A percentile compares a stretch with the other conserved stretches of the same genome.
phyloP scores from a whole-genome alignment of 2,797 vertebrate species.

The Myoxocephalus aenaeus region DNA sequence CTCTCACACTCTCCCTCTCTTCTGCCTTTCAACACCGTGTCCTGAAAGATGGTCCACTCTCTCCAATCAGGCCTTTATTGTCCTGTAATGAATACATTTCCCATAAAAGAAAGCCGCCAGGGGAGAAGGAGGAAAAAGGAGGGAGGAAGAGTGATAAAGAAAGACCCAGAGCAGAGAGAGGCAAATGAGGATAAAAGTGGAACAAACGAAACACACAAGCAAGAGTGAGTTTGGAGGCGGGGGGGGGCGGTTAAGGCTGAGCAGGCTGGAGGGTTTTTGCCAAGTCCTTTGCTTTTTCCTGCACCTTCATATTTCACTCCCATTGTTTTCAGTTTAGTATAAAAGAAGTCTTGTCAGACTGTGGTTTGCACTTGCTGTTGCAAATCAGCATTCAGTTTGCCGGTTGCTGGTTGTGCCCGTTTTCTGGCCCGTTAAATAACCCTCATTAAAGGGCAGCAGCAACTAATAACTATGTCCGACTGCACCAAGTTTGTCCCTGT shows the following conservation, averaged over 20 bases:
- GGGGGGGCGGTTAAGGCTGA: constrained; percentile 10
- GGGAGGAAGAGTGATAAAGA: constrained; percentile 24
- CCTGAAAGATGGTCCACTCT: constrained; percentile 48
- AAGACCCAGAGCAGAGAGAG: constrained; percentile 24
- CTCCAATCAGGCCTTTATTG: constrained; percentile 69
- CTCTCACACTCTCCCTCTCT: neutral
- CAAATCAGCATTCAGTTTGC: constrained; percentile 62
- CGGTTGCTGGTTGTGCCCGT: constrained; percentile 44
- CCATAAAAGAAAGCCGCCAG: constrained; percentile 54
- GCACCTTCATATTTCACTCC: constrained; percentile 62
- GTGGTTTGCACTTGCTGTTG: constrained; percentile 39
- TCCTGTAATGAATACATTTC: constrained; percentile 65
- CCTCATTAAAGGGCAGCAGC: constrained; percentile 79
- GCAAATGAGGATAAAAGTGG: constrained; percentile 52
- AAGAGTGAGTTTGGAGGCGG: neutral
- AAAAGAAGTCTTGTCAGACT: constrained; percentile 54
- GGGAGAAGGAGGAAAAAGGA: constrained; percentile 13
- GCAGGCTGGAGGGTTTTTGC: constrained; percentile 13
- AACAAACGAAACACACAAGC: constrained; percentile 43
- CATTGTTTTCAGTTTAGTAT: constrained; percentile 49
- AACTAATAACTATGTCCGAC: constrained; percentile 78
- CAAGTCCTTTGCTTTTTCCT: constrained; percentile 25
- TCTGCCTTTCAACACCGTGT: constrained; percentile 28
- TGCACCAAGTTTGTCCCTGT: constrained; percentile 55
- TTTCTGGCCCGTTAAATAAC: constrained; percentile 73